Conservation (phyloP, 1,140 invertebrate genomes). For the Zaprionus tsacasi region DNA sequence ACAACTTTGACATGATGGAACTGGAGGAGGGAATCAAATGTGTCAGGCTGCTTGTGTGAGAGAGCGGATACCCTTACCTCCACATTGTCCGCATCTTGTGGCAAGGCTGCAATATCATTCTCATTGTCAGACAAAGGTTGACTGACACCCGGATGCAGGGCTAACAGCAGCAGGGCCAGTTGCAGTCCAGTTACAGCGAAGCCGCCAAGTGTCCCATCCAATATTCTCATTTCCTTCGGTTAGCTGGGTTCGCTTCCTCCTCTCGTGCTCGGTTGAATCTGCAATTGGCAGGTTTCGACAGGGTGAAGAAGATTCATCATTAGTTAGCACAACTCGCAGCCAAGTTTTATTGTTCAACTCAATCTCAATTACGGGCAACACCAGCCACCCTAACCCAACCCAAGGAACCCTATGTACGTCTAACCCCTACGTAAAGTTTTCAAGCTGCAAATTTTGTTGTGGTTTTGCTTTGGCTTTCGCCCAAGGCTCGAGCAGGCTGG, state of each 20-base stretch:
- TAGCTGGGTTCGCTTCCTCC: constrained; percentile 9
- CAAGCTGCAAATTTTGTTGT: constrained; percentile 77
- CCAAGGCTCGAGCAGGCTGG: constrained; percentile 18
- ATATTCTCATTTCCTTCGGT: constrained; percentile 67
- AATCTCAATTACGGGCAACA: constrained; percentile 68
- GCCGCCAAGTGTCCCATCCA: constrained; percentile 18
- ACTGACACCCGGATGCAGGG: constrained; percentile 28
- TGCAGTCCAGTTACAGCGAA: constrained; percentile 33
- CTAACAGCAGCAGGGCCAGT: constrained; percentile 42
- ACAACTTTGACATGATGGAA: constrained; percentile 68
- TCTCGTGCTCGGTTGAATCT: constrained; percentile 28
- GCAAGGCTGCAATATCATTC: constrained; percentile 46
- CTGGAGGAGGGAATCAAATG: constrained; percentile 29
- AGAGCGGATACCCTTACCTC: constrained; percentile 55
- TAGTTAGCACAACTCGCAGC: constrained; percentile 38
- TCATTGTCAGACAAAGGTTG: constrained; percentile 50
- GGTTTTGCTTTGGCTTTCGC: constrained; percentile 61
- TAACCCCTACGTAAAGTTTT: constrained; percentile 45
- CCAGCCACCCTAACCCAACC: not conserved
- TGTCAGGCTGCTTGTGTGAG: not conserved
- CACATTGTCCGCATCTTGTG: constrained; percentile 70
- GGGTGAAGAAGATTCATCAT: constrained; percentile 48
- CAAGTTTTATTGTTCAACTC: constrained; percentile 61
- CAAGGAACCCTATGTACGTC: not conserved
- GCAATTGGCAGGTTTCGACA: constrained; percentile 40